A percentile compares a stretch with the other conserved stretches of the same genome.
These are phyloP conservation scores for Drosophila prolongata DNA, from an alignment of 2,888 invertebrate species.

Conservation along the genomic window DNA sequence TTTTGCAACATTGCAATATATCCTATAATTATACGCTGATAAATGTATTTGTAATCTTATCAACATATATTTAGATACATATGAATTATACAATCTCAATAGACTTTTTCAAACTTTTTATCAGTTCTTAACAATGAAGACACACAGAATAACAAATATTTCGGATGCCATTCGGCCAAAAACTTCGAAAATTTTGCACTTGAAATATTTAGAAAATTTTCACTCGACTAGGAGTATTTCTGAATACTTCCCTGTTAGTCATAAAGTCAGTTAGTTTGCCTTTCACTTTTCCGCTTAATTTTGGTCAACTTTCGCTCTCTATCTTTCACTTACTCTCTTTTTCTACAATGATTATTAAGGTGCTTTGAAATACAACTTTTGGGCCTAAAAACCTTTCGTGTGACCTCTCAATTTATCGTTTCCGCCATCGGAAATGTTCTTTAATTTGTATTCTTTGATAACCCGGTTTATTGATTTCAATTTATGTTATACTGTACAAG, in stretches of 20 bases:
- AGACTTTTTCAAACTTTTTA: conserved; percentile 23
- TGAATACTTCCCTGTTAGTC: conserved; percentile 13
- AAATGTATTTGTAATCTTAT: conserved; percentile 49
- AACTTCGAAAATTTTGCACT: conserved; percentile 29
- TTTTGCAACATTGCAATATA: conserved; percentile 57
- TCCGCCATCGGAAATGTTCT: not conserved
- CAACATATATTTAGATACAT: conserved; percentile 53
- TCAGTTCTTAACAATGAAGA: conserved; percentile 31
- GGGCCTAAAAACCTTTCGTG: conserved; percentile 6
- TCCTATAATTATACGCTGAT: conserved; percentile 48
- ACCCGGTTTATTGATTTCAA: conserved; percentile 6
- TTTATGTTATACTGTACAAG: conserved; percentile 16
- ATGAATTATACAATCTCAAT: conserved; percentile 48
- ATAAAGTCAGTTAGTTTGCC: conserved; percentile 14
- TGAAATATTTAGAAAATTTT: conserved; percentile 1
- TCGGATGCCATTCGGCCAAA: conserved; percentile 10
- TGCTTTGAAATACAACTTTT: conserved; percentile 1
- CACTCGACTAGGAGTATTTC: conserved; percentile 21
- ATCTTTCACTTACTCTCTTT: conserved; percentile 13
- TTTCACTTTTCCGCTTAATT: conserved; percentile 26
- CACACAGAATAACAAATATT: conserved; percentile 1
- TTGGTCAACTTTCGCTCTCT: conserved; percentile 25
- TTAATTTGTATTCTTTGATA: conserved; percentile 3
- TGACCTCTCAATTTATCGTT: conserved; percentile 1
- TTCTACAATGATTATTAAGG: conserved; percentile 10